phyloP scores from a whole-genome alignment of 35 echinoderm and acorn worm genomes.

The Strongylocentrotus purpuratus region DNA sequence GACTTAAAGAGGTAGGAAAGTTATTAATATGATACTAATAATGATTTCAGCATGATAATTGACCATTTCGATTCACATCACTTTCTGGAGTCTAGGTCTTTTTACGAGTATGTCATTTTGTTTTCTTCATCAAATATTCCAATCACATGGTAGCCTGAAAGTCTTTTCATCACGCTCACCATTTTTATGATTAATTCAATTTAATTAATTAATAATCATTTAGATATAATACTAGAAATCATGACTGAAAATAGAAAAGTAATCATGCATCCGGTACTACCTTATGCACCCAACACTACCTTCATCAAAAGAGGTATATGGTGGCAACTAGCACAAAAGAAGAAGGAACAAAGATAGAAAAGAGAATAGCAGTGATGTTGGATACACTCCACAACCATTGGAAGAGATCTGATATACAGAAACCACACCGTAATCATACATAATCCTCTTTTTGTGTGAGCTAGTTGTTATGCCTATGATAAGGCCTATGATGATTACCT shows the following conservation, averaged over 20 bases:
- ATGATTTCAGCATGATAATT: not conserved
- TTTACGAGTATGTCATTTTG: no score
- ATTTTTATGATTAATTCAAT: no score
- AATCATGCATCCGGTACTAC: no score
- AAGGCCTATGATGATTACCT: not conserved
- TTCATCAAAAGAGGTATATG: not conserved
- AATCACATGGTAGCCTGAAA: not conserved
- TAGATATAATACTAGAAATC: no score
- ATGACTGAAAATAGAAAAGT: no score
- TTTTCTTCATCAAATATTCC: not conserved
- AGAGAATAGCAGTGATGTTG: no score
- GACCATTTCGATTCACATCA: not conserved
- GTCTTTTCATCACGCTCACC: no score
- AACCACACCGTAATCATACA: not conserved
- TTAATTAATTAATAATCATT: no score
- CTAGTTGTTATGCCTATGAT: not conserved
- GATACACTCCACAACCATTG: no score
- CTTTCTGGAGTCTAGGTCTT: not conserved
- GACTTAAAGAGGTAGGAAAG: not conserved
- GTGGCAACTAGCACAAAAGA: no score
- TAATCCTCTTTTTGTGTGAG: not conserved
- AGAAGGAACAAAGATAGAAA: no score
- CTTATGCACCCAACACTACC: no score
- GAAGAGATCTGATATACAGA: not conserved
- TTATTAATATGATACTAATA: not conserved